Evolutionary conservation across 2,113 vertebrate genomes (phyloP).

Genomic region (Chinchilla lanigera): DNA sequence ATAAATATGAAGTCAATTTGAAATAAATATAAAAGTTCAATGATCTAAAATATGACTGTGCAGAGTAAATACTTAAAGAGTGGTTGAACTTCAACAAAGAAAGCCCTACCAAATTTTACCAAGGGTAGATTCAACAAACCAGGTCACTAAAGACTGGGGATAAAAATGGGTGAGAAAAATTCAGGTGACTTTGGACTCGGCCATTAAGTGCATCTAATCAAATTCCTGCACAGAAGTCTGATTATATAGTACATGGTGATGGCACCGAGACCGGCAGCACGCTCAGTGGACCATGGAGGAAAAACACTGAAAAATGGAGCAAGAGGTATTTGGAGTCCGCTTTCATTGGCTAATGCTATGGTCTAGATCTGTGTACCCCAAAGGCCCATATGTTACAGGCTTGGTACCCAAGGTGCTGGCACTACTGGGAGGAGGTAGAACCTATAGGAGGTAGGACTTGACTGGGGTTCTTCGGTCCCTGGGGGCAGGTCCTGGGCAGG

Average conservation of each 20-base stretch:
- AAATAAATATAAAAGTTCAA: conserved; percentile 19
- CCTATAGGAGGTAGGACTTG: background rate
- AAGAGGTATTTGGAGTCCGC: background rate
- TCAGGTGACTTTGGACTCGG: background rate
- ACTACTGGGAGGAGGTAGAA: background rate
- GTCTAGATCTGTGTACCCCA: background rate
- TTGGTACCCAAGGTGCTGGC: background rate
- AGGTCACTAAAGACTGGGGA: background rate
- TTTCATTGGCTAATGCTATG: background rate
- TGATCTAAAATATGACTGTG: background rate
- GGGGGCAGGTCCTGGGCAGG: background rate
- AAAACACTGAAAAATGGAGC: background rate
- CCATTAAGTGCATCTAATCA: background rate
- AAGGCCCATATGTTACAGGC: background rate
- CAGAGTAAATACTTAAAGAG: background rate
- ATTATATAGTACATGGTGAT: background rate
- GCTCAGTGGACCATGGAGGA: background rate
- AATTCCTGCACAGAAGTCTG: background rate
- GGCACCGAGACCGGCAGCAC: background rate
- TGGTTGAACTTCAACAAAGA: conserved; percentile 25
- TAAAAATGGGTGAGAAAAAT: background rate
- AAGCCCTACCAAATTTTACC: background rate
- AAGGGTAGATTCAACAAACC: background rate
- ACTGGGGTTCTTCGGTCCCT: background rate
- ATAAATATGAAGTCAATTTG: background rate